Evolutionary conservation across 1,140 invertebrate genomes (phyloP).

Genomic region (Heliconius hewitsoni): DNA sequence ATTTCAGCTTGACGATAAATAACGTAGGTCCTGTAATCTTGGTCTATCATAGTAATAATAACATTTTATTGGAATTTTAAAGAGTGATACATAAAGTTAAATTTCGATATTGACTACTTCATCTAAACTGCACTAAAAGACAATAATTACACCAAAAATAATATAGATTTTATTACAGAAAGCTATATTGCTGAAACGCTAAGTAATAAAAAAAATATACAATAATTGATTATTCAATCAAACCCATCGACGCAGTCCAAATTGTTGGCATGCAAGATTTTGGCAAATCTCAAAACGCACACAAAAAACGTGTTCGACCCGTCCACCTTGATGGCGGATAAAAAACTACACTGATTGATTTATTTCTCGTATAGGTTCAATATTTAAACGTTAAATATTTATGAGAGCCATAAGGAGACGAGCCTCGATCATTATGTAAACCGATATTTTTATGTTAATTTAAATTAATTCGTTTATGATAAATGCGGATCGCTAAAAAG

Average conservation of each 20-base stretch:
- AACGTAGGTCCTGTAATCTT: no score
- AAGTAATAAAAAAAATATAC: background rate
- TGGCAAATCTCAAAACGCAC: constrained; percentile 19
- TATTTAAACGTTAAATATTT: constrained; percentile 52
- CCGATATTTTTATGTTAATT: constrained; percentile 73
- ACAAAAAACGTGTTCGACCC: constrained; percentile 28
- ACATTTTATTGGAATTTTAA: no score
- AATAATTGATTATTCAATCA: background rate
- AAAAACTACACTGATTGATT: constrained; percentile 47
- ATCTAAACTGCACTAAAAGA: no score
- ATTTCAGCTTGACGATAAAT: no score
- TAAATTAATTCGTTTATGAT: constrained; percentile 79
- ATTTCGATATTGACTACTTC: no score
- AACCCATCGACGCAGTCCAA: background rate
- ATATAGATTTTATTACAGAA: no score
- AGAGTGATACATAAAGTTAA: no score
- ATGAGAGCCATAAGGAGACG: constrained; percentile 41
- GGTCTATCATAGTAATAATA: no score
- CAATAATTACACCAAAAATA: no score
- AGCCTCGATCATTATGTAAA: constrained; percentile 64
- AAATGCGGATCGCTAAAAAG: constrained; percentile 64
- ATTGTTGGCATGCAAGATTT: constrained; percentile 17
- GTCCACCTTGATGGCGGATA: constrained; percentile 32
- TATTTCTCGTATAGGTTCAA: constrained; percentile 39
- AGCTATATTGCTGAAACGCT: no score